A percentile compares a stretch with the other conserved stretches of the same genome.
Evolutionary conservation across 2,113 vertebrate genomes (phyloP).

Genomic region (Forbesichthys papilliferus): DNA sequence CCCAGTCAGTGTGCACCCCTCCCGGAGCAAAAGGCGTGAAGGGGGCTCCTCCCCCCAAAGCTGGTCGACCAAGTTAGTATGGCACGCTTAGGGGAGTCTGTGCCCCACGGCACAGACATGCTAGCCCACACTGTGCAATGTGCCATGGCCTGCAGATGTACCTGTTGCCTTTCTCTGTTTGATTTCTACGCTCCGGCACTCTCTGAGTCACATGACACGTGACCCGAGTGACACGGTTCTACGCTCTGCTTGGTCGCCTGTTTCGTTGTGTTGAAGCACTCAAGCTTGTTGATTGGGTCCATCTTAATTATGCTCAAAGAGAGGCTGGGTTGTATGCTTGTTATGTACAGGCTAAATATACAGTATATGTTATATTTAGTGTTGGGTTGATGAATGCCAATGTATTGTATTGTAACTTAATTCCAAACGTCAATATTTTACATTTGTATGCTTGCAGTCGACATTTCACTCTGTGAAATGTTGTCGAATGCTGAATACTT

Average conservation of each 20-base stretch:
- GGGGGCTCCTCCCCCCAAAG: constrained; percentile 74
- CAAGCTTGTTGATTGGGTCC: constrained; percentile 43
- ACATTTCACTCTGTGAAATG: constrained; percentile 34
- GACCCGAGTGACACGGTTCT: neutral
- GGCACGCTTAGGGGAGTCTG: constrained; percentile 60
- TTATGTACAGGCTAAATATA: constrained; percentile 8
- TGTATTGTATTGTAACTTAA: constrained; percentile 24
- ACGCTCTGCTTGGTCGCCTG: constrained; percentile 53
- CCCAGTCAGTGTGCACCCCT: constrained; percentile 74
- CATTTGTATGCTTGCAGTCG: constrained; percentile 51
- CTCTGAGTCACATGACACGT: neutral
- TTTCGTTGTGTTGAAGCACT: constrained; percentile 31
- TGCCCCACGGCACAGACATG: constrained; percentile 32
- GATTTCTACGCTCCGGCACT: constrained; percentile 2
- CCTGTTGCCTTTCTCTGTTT: constrained; percentile 44
- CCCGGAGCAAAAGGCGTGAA: constrained; percentile 71
- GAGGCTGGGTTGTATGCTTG: constrained; percentile 18
- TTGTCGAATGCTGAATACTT: too few relatives aligned
- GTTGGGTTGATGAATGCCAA: neutral
- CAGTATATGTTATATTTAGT: neutral
- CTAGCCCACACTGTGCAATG: constrained; percentile 22
- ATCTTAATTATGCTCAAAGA: constrained; percentile 23
- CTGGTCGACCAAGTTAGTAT: constrained; percentile 77
- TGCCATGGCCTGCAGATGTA: constrained; percentile 29
- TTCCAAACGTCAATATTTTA: constrained; percentile 26